Base-by-base conservation (phyloP, 2,888 invertebrate genomes). In the Tanytarsus gracilentus region DNA sequence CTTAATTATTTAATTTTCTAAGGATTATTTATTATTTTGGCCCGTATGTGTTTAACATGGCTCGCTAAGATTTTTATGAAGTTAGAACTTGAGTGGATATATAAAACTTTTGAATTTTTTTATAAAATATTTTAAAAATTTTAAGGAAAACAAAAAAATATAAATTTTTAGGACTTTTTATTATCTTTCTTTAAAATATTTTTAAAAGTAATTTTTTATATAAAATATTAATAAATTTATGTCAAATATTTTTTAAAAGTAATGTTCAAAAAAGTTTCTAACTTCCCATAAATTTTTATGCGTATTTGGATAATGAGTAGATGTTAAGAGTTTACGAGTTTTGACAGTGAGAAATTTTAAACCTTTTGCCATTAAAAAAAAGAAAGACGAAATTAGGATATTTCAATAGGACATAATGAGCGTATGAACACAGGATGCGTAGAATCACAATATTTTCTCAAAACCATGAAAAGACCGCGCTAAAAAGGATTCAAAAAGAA, bases 1-100 rank as follows among this genome's bases (percentile, higher is more conserved):
- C 23, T 55, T 55, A 55, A 55, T 55, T 55, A 55, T 55, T 55
- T 55, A 55, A 55, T 55, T 55, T 55, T 7, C 26, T n/a, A 39
- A 40, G 18, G 44, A 55, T 55, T 27, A 55, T 55, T 55, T 55
- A 52, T 52, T 49, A 33, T 52, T 25, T 55, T 33, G 21, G 39
- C 55, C 21, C 44, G 16, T 23, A 18, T n/a, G n/a, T n/a, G n/a
- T n/a, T n/a, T 44, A 5, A 33, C 9, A 33, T 9, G n/a, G 44
- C 21, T 44, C 11, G 18, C 44, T 23, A 14, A 23, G 44, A 18
- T 33, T 33, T 33, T 33, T 44, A 18, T 44, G 44, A 44, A 33
- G n/a, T n/a, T n/a, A n/a, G n/a, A n/a, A n/a, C n/a, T n/a, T 33
- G 33, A 33, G 23, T 44, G 44, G 23, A 14, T 18, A 8, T 44